These are phyloP conservation scores for Rhinopomastus cyanomelas DNA, from an alignment of 2,113 vertebrate species.

Conservation along the genomic window DNA sequence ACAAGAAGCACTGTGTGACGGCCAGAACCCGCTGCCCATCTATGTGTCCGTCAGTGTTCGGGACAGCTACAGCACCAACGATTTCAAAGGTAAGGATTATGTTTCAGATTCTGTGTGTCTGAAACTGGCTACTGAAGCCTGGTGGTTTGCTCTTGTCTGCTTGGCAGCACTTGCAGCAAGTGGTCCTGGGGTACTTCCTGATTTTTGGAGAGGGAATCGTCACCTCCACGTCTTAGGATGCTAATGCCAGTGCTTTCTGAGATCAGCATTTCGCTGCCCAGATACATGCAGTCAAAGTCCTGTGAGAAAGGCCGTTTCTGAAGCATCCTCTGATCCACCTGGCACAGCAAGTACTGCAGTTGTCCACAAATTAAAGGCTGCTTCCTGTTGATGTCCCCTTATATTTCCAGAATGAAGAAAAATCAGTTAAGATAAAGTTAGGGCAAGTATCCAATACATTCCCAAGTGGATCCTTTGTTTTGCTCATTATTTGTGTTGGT, in stretches of 20 bases:
- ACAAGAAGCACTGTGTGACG: constrained; percentile 66
- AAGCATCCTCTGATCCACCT: background rate
- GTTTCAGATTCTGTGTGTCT: background rate
- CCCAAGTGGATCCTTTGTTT: background rate
- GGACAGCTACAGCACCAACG: constrained; percentile 65
- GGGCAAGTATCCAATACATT: background rate
- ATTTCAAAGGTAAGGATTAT: constrained; percentile 76
- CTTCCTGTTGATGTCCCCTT: background rate
- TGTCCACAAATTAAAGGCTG: background rate
- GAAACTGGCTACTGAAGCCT: background rate
- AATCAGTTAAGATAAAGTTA: background rate
- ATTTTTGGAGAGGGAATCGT: background rate
- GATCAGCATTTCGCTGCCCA: background rate
- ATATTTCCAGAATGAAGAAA: background rate
- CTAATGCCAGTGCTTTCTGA: background rate
- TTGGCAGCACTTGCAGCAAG: background rate
- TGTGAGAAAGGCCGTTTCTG: background rate
- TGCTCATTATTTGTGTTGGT: background rate
- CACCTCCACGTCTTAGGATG: background rate
- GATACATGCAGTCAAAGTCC: background rate
- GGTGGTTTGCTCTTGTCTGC: background rate
- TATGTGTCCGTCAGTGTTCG: constrained; percentile 72
- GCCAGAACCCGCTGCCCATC: constrained; percentile 81
- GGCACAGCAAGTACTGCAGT: background rate
- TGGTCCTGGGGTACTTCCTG: background rate